Conservation (phyloP, 2,113 vertebrate genomes). For the Puntigrus tetrazona region DNA sequence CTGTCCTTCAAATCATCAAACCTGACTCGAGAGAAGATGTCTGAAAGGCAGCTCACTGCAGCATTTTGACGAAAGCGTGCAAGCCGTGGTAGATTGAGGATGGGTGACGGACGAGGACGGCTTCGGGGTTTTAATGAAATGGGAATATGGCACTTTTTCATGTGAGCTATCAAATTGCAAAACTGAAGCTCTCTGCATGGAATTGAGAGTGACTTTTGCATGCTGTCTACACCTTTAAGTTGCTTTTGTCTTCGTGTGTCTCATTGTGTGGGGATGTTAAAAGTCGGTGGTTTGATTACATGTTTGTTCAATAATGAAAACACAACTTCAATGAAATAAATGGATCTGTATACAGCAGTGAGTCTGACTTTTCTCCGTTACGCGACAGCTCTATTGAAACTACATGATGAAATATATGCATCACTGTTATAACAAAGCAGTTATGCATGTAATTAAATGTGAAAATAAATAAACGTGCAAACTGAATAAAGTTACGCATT, state of each 20-base stretch:
- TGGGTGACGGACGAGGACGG: neutral
- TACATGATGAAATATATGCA: too few species aligned
- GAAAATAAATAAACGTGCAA: neutral
- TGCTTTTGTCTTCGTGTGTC: neutral
- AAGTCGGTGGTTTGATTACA: conserved; percentile 2
- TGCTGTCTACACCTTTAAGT: neutral
- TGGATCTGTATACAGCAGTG: conserved; percentile 2
- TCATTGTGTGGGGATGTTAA: neutral
- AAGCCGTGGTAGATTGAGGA: neutral
- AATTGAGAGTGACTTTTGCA: neutral
- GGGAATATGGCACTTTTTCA: neutral
- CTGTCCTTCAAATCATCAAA: neutral
- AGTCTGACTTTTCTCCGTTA: neutral
- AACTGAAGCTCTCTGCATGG: neutral
- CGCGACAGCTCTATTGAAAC: neutral
- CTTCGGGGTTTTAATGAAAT: neutral
- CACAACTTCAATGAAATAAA: conserved; percentile 27
- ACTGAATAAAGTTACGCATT: neutral
- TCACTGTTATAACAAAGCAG: too few species aligned
- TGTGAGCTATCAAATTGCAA: neutral
- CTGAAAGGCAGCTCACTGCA: too few species aligned
- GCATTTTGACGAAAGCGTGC: neutral
- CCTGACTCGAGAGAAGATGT: neutral
- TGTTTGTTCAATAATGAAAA: conserved; percentile 26
- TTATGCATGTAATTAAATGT: neutral